phyloP scores from a whole-genome alignment of 1,140 invertebrate genomes.

The Coptotermes formosanus region DNA sequence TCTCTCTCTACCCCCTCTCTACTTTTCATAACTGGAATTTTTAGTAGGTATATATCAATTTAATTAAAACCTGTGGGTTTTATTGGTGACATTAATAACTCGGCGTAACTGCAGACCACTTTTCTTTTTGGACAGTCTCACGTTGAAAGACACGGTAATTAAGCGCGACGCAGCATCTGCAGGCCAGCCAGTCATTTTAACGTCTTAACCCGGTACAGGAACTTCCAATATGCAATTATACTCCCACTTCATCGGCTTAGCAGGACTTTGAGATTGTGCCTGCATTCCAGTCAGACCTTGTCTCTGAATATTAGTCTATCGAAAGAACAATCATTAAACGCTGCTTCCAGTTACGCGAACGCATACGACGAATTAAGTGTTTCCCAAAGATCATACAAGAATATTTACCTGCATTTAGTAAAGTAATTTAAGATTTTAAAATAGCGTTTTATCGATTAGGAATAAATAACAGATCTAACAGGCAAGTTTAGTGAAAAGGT shows the following conservation, averaged over 20 bases:
- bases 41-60: constrained; percentile 1
- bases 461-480: too few species aligned
- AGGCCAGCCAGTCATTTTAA: not conserved
- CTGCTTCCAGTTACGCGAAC: too few species aligned
- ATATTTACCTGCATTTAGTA: too few species aligned
- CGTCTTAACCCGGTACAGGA: not conserved
- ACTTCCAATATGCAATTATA: not conserved
- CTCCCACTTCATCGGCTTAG: not conserved
- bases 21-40: constrained; percentile 10
- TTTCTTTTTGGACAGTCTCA: not conserved
- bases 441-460: too few species aligned
- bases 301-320: too few species aligned
- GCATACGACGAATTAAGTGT: too few species aligned
- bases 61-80: not conserved
- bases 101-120: not conserved
- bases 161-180: not conserved
- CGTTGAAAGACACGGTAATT: not conserved
- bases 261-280: too few species aligned
- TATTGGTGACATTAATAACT: constrained; percentile 15
- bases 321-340: too few species aligned
- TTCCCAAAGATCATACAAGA: too few species aligned
- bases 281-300: too few species aligned
- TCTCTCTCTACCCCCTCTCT: not conserved
- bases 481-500: too few species aligned
- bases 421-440: too few species aligned